Evolutionary conservation across 2,113 vertebrate species (phyloP), one percentile per base, ranked within the genome.

Genomic region (Spea multiplicata): DNA sequence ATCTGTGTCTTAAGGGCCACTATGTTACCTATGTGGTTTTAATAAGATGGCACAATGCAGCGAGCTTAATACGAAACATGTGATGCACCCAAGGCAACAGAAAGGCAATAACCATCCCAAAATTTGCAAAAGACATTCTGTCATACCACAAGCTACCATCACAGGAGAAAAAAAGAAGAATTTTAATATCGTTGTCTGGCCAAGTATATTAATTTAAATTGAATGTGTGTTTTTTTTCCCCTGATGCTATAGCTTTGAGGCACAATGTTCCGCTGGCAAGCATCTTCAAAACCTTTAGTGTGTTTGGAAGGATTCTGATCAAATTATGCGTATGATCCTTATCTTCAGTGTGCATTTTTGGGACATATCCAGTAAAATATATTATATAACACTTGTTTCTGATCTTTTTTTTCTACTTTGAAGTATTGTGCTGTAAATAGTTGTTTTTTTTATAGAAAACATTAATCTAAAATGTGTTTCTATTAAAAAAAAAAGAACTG

Each of bases 161-260:
- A 88, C 88, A 87, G 87, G 80, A 90, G 87, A 87, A 90, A 91
- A 90, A 87, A 91, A 91, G 88, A 91, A 89, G 87, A 88, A 92
- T 91, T 93, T 91, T 92, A 93, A 93, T 93, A 90, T 87, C 89
- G 85, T 85, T 90, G 91, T 94, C 92, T 93, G 90, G 91, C 92
- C 91, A 92, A 90, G 88, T 88, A 86, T 90, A 93, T 93, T 92
- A 88, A 93, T 93, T 90, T 90, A 91, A 91, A 90, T 91, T 85
- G 90, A 88, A 91, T 90, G 89, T 86, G 85, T 88, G 66, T 89
- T 88, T 90, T 81, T 67, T 10, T 89, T 88, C 57, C 17, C 47
- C 83, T 90, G 86, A 88, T 86, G 87, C 89, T 89, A 89, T 88
- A 89, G 91, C 90, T 90, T 82, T 89, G 85, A 91, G 90, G 88